Evolutionary conservation across 1,140 invertebrate species (phyloP), one percentile per base, ranked within the genome.

Genomic region (Potamilus streckersoni): DNA sequence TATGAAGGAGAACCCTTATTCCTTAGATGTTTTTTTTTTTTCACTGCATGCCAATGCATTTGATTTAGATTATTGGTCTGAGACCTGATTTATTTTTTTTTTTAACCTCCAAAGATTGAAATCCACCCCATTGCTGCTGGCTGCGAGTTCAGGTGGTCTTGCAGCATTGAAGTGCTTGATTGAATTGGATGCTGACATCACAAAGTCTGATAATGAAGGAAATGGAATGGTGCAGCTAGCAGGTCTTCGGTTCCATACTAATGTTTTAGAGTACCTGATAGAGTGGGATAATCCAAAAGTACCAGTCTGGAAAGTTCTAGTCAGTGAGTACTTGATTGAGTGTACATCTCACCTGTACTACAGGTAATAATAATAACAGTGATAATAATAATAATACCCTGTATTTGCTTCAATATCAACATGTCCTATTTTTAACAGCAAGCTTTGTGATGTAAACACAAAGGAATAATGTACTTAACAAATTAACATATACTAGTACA

Each of bases 261-360:
- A 89, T 73, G 78, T 90, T 5, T 78, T 90, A 49, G 86, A 90
- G 70, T 89, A 86, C 80, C 85, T 90, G 55, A 89, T 90, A 13
- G 79, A 87, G 55, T 83, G 84, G 78, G 79, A 87, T 58, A 81
- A 87, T 75, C 74, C 83, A 1, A 82, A 86, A 38, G 81, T 87
- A 6, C 84, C 83, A 15, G 89, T 90, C 6, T 90, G 90, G 90
- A 81, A 83, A 19, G 80, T 88, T 59, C 78, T 90, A 68, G 87
- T 90, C 20, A 83, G 89, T 89, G 78, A 80, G 87, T 84, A 64
- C 16, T 38, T 16, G 27, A 66, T 38, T n/a, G 8, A 27, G 14
- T n/a, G 23, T 13, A n/a, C 17, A 17, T 27, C 56, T 58, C 59
- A 57, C 31, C 56, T 70, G 55, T n/a, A 58, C 23, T 23, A 17